phyloP scores from a whole-genome alignment of 1,140 invertebrate species.

The Polypedilum vanderplanki region DNA sequence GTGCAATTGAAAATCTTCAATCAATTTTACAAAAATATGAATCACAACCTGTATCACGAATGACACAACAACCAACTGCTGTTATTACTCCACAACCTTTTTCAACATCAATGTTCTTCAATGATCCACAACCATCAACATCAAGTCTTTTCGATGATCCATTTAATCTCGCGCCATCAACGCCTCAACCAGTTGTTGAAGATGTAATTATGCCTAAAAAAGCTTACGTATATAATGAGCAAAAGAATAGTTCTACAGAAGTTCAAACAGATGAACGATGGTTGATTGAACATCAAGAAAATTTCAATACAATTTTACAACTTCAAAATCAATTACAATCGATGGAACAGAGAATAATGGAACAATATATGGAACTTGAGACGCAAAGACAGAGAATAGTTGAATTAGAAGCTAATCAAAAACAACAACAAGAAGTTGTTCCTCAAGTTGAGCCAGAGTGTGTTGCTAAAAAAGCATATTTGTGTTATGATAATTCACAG shows the following conservation, averaged over 20 bases:
- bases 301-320: not conserved
- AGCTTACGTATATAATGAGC: slow-evolving; percentile 46
- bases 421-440: not conserved
- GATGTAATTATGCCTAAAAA: slow-evolving; percentile 47
- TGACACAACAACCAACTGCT: not conserved
- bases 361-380: slow-evolving; percentile 29
- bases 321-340: not conserved
- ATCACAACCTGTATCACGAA: not conserved
- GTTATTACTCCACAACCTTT: not conserved
- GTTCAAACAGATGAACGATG: not conserved
- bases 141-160: slow-evolving; percentile 30
- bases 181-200: slow-evolving; percentile 42
- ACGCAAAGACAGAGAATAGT: slow-evolving; percentile 1
- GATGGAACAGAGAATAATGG: not conserved
- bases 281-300: not conserved
- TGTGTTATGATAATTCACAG: not conserved
- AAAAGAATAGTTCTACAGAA: not conserved
- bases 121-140: slow-evolving; percentile 27
- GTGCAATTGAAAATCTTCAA: slow-evolving; percentile 31
- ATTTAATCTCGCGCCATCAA: slow-evolving; percentile 32
- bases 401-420: slow-evolving; percentile 16
- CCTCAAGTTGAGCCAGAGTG: slow-evolving; percentile 31
- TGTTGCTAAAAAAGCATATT: not conserved
- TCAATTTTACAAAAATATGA: slow-evolving; percentile 27
- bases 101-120: slow-evolving; percentile 27